Base-by-base conservation (phyloP, 92 coral and sea anemone species). In the Diadumene lineata region DNA sequence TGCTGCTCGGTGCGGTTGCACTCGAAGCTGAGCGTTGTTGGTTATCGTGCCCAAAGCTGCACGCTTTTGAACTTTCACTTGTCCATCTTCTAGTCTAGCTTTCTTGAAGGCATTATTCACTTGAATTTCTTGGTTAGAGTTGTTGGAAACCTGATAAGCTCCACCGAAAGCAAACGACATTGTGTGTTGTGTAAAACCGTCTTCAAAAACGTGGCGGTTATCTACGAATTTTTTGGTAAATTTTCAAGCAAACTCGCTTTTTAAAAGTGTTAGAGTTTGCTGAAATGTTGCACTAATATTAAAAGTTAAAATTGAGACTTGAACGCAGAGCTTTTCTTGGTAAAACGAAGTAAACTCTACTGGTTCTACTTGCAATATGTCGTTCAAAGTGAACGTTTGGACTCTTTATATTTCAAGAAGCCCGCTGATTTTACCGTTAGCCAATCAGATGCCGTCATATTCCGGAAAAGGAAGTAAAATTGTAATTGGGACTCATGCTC, bases 1-100 rank as follows among this genome's bases (percentile, higher is more conserved):
- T 13, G 97, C 98, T 62, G 98, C 98, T 70, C 98, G 89, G 82
- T 80, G 86, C 33, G 98, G 98, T 83, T 94, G 98, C 81, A 94
- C 82, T 87, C 98, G 84, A 68, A 92, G 86, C 34, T 75, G 84
- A 68, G 63, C 84, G 83, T 94, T 94, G 90, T 92, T 88, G 46
- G 98, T 88, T 38, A 94, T 89, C 43, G 97, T 94, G 19, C 98
- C 89, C 86, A 94, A 89, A 76, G 87, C 98, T 13, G 98, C 97
- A 31, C 98, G 94, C 72, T 92, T 94, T 60, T 85, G 85, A 7
- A 85, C 87, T 68, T 84, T 92, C 2, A 83, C 88, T 70, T 88
- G 92, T 1, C 97, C 93, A 78, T 85, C 87, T 67, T 91, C 97
- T 63, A 91, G 83, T 71, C 87, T 84, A 18, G 92, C 93, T 79